Evolutionary conservation across 2,797 vertebrate genomes (phyloP).

Genomic region (Notoglanidium macrostoma): DNA sequence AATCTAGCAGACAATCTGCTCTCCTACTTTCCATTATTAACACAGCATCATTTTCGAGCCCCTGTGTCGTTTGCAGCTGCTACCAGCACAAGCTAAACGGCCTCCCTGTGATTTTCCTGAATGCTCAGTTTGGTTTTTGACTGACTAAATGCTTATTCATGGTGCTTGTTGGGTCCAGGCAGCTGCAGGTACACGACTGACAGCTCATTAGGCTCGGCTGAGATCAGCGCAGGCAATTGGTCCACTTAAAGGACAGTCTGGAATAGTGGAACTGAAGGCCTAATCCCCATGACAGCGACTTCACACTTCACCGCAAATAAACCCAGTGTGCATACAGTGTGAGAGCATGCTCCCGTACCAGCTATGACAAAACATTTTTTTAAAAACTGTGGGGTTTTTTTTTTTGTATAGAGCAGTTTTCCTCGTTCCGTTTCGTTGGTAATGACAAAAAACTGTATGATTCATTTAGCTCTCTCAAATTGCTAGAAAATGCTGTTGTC

Average conservation of each 20-base stretch:
- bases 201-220: constrained; percentile 56
- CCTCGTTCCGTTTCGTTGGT: too few relatives aligned
- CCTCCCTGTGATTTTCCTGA: constrained; percentile 22
- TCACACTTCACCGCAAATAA: constrained; percentile 37
- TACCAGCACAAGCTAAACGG: constrained; percentile 35
- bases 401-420: background rate
- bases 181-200: constrained; percentile 48
- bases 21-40: background rate
- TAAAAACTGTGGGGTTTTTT: constrained; percentile 11
- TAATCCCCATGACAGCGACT: constrained; percentile 55
- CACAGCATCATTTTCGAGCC: constrained; percentile 5
- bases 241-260: constrained; percentile 49
- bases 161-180: constrained; percentile 28
- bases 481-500: background rate
- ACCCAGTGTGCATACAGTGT: constrained; percentile 22
- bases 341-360: constrained; percentile 13
- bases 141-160: constrained; percentile 38
- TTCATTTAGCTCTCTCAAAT: background rate
- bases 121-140: constrained; percentile 43
- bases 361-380: constrained; percentile 34
- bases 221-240: constrained; percentile 51
- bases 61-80: constrained; percentile 26
- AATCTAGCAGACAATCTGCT: constrained; percentile 31
- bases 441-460: background rate
- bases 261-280: constrained; percentile 55